phyloP scores from a whole-genome alignment of 1,140 invertebrate genomes.

The Adelges cooleyi region DNA sequence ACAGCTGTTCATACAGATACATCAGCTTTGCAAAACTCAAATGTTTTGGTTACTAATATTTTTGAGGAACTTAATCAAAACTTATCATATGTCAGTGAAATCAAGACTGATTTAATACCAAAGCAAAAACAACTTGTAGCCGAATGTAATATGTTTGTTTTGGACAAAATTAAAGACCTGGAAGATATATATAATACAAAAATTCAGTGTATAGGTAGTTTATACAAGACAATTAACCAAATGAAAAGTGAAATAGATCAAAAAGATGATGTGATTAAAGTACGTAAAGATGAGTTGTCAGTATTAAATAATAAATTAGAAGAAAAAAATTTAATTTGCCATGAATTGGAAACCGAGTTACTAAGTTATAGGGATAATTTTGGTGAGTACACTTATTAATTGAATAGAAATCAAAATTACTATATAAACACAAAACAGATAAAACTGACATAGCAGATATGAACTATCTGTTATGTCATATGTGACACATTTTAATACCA shows the following conservation, averaged over 20 bases:
- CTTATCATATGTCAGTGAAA: background rate
- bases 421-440: too few relatives aligned
- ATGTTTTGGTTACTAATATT: too few relatives aligned
- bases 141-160: background rate
- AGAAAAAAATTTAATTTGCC: background rate
- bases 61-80: background rate
- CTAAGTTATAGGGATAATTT: background rate
- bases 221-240: background rate
- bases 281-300: background rate
- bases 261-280: background rate
- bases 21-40: too few relatives aligned
- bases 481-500: too few relatives aligned
- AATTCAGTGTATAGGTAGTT: background rate
- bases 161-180: background rate
- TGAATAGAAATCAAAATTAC: too few relatives aligned
- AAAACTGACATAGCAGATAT: too few relatives aligned
- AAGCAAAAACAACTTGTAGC: constrained; percentile 5
- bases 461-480: too few relatives aligned
- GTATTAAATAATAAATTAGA: background rate
- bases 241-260: background rate
- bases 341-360: constrained; percentile 1
- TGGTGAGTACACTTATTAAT: background rate
- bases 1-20: too few relatives aligned
- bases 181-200: background rate
- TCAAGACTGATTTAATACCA: background rate